These are phyloP conservation scores for Alethe diademata DNA, from an alignment of 2,113 vertebrate species.

Conservation along the genomic window DNA sequence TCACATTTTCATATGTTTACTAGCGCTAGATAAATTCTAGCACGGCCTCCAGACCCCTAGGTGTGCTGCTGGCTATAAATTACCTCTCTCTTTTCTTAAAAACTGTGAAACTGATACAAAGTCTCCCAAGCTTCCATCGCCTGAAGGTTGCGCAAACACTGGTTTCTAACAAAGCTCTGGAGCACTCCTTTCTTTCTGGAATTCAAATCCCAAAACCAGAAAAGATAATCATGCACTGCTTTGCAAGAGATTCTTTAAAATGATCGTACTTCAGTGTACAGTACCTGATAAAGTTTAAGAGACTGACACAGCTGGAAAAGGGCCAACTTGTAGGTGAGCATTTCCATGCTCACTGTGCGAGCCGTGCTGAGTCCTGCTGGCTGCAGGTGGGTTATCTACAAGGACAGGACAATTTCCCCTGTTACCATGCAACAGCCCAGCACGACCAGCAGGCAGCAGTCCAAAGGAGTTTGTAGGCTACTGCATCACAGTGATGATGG, in stretches of 20 bases:
- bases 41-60: not conserved
- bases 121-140: not conserved
- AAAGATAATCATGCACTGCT: not conserved
- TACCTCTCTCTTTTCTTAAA: not conserved
- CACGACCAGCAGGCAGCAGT: not conserved
- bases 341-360: not conserved
- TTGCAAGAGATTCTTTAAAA: not conserved
- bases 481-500: not conserved
- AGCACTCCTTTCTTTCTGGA: not conserved
- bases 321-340: not conserved
- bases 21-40: not conserved
- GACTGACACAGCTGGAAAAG: not conserved
- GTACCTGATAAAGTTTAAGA: not conserved
- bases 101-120: not conserved
- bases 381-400: not conserved
- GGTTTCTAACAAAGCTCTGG: not conserved
- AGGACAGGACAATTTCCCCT: not conserved
- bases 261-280: fast-evolving
- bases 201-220: not conserved
- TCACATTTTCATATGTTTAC: not conserved
- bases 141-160: not conserved
- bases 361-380: not conserved
- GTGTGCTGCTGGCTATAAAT: not conserved
- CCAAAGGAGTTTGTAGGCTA: not conserved
- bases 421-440: not conserved